These are phyloP conservation scores for Mnemiopsis leidyi DNA, from an alignment of 37 sponge, comb jelly and placozoan genomes.

Conservation along the genomic window DNA sequence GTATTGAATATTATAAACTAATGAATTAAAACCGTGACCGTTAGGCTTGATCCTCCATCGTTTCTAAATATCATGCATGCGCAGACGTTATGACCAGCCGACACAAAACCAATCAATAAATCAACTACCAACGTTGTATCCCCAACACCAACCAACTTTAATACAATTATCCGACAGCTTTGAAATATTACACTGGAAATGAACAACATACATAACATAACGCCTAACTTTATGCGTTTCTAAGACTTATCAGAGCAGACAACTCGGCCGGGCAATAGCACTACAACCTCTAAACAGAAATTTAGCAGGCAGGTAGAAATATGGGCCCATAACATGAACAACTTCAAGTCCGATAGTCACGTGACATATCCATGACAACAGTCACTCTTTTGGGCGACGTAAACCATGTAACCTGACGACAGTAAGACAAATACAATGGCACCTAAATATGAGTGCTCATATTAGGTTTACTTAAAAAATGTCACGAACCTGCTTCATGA, in stretches of 20 bases:
- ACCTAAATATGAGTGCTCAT: neutral
- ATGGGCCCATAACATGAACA: neutral
- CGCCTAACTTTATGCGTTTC: neutral
- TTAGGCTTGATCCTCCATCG: neutral
- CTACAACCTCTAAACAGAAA: neutral
- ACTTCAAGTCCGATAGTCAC: neutral
- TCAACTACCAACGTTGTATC: neutral
- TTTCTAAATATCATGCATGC: neutral
- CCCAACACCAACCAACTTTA: neutral
- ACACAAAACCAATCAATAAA: neutral
- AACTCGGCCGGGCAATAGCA: neutral
- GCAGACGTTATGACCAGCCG: neutral
- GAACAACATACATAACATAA: neutral
- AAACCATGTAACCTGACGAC: too few species aligned
- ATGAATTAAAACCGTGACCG: too few species aligned
- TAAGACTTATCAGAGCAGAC: too few species aligned
- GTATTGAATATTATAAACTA: too few species aligned
- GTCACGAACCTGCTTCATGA: conserved; percentile 83
- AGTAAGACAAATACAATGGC: too few species aligned
- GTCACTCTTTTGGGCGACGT: neutral
- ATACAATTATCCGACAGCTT: neutral
- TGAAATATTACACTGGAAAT: neutral
- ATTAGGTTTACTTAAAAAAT: neutral
- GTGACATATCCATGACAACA: neutral
- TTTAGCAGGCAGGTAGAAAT: too few species aligned